Evolutionary conservation across 2,888 invertebrate species (phyloP), one percentile per base, ranked within the genome.

Genomic region (Pandemis corylana): DNA sequence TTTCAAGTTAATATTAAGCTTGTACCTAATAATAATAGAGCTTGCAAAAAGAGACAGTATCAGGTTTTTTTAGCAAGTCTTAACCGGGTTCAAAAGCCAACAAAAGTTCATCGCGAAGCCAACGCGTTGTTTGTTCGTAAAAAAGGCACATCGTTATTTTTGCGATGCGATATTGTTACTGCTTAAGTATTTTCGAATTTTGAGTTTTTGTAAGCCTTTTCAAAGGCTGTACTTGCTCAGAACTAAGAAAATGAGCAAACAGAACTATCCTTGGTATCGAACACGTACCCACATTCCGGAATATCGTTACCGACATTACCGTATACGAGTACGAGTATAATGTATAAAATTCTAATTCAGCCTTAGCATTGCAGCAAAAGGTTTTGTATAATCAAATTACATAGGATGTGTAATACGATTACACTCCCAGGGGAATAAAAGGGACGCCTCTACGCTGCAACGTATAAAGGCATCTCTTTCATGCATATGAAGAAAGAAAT

Each of bases 301-400:
- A 59, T 59, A 28, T 28, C 59, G 3, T 28, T 59, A 59, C 59
- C 28, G 28, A 59, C 59, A 20, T 56, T 56, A 56, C 56, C 2
- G 56, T 56, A 28, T 51, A 44, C 44, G 7, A 7, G 44, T 51
- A 44, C 44, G 7, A 7, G 44, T 44, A 5, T 28, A 5, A 59
- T 49, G 49, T 44, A 46, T 28, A 68, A 68, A 59, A 59, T 46
- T 68, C 6, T 44, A 59, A 68, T 61, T 49, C 46, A 28, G 36
- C 41, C 10, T 56, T 44, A 71, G 70, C n/a, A 64, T 65, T 56
- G 36, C 53, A 65, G 44, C 53, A 71, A 65, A 64, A 7, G 44
- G 20, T 59, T 28, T 56, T 56, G 63, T 65, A 46, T 71, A 64
- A 71, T 64, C 71, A 10, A 71, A 64, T 71, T 53, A 66, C 64